Evolutionary conservation across 2,797 vertebrate species (phyloP), one percentile per base, ranked within the genome.

Genomic region (Lophura swinhoii): DNA sequence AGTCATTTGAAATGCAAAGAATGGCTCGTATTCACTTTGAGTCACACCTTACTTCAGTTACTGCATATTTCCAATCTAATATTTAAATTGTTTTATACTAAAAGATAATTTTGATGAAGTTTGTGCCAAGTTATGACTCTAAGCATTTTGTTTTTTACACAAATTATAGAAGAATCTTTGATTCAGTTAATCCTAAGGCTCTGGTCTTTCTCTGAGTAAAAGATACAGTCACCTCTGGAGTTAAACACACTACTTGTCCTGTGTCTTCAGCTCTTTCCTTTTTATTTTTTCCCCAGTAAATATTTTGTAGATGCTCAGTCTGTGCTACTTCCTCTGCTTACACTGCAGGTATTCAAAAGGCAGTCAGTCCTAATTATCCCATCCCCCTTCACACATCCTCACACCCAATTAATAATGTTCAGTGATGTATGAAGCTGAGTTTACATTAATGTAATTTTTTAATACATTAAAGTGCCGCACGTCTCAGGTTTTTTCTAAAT

Each of bases 371-470:
- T 95, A 95, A 96, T 96, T 95, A 94, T 91, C 76, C 89, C 84
- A 93, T 68, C 92, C 92, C 92, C 84, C 73, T 93, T 95, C 87
- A 94, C 84, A 93, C 90, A 94, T 93, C 59, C 92, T 39, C 84
- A 89, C 88, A 96, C 84, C 73, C 93, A 96, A 96, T 96, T 96
- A 96, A 96, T 95, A 96, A 96, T 90, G 93, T 73, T 94, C 94
- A 95, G 76, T 90, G 94, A 92, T 94, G 94, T 95, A 93, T 92
- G 92, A 94, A 96, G 73, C 76, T 87, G 87, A 90, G 91, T 95
- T 96, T 95, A 94, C 89, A 67, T 93, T 94, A 95, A 94, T 84
- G 73, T 39, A 93, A 70, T 93, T 86, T 96, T 95, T 92, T 84
- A 94, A 95, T 95, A 91, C 85, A 70, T 90, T 94, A 81, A 92